Conservation (phyloP, 1,140 invertebrate genomes). For the Ceratoteleas bidentatus region DNA sequence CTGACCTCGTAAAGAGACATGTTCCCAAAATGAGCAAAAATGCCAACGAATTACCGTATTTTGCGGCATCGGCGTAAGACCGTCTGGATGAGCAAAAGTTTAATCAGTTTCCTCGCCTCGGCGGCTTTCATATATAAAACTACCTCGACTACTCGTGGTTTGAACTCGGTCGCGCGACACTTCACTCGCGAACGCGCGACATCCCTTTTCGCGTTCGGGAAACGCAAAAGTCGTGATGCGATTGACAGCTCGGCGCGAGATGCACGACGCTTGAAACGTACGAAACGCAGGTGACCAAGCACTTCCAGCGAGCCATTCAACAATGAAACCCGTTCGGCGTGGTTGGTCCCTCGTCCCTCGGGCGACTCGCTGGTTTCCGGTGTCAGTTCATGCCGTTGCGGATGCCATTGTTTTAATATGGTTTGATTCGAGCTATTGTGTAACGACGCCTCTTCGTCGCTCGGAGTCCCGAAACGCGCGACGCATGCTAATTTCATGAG, state of each 20-base stretch:
- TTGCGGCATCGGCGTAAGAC: conserved; percentile 49
- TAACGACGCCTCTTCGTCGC: conserved; percentile 68
- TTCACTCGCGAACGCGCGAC: conserved; percentile 5
- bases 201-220: conserved; percentile 14
- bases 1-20: too few relatives aligned
- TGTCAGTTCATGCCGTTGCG: conserved; percentile 66
- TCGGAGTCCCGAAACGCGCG: conserved; percentile 58
- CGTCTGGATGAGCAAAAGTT: conserved; percentile 63
- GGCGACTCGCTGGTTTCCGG: conserved; percentile 72
- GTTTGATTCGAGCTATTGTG: conserved; percentile 72
- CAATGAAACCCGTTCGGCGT: conserved; percentile 75
- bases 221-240: conserved; percentile 10
- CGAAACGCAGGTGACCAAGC: conserved; percentile 66
- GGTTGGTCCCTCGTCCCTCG: conserved; percentile 71
- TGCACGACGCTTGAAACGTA: background rate
- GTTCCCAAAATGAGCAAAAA: too few relatives aligned
- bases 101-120: conserved; percentile 69
- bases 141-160: background rate
- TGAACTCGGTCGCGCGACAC: background rate
- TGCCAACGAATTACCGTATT: conserved; percentile 40
- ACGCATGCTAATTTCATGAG: conserved; percentile 70
- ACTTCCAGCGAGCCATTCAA: conserved; percentile 74
- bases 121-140: conserved; percentile 72
- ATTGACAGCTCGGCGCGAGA: background rate
- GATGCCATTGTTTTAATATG: conserved; percentile 75